A percentile compares a stretch with the other conserved stretches of the same genome.
These are phyloP conservation scores for Hyposoter dolosus DNA, from an alignment of 2,888 invertebrate species.

Conservation along the genomic window DNA sequence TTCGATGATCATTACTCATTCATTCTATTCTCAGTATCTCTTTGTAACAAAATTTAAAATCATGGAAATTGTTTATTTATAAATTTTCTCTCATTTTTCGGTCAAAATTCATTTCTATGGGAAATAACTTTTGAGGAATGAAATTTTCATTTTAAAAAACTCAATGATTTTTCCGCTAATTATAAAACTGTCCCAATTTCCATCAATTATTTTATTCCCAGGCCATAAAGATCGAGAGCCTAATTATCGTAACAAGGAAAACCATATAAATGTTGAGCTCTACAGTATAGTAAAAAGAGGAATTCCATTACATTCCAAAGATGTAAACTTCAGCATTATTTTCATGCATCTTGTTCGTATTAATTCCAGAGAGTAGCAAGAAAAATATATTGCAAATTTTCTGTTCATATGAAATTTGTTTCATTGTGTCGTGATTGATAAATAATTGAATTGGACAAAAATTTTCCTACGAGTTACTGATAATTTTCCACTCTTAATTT, in stretches of 20 bases:
- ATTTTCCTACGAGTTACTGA: background rate
- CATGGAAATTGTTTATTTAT: background rate
- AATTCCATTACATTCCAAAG: too few relatives aligned
- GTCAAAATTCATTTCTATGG: background rate
- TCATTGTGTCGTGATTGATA: background rate
- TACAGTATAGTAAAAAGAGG: too few relatives aligned
- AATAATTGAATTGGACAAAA: background rate
- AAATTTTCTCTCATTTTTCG: background rate
- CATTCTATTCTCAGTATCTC: slow-evolving; percentile 26
- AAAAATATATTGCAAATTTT: background rate
- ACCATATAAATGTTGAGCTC: too few relatives aligned
- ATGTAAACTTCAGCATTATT: background rate
- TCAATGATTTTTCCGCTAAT: too few relatives aligned
- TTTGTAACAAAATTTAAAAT: background rate
- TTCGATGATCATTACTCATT: slow-evolving; percentile 49
- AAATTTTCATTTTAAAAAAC: background rate
- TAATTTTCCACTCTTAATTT: background rate
- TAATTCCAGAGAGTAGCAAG: background rate
- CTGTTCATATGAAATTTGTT: background rate
- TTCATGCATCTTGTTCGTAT: background rate
- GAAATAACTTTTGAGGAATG: background rate
- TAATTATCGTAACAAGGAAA: too few relatives aligned
- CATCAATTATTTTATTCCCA: too few relatives aligned
- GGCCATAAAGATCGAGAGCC: too few relatives aligned
- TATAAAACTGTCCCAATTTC: too few relatives aligned